A percentile compares a stretch with the other conserved stretches of the same genome.
phyloP scores from a whole-genome alignment of 2,797 vertebrate species.

The Acrossocheilus fasciatus region DNA sequence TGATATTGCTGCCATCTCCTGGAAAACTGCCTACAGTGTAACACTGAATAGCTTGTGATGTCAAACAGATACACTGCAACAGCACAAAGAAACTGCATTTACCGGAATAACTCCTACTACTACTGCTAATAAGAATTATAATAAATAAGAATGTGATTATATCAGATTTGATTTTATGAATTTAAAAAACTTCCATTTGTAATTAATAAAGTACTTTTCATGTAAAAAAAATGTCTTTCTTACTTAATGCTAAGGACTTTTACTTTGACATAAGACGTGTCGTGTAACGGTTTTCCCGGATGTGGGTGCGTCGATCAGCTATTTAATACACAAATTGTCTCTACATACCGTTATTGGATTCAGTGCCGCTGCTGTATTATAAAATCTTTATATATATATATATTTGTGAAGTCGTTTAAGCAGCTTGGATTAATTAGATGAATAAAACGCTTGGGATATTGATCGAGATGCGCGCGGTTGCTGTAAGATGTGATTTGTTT shows the following conservation, averaged over 20 bases:
- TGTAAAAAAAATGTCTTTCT: neutral
- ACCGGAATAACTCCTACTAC: neutral
- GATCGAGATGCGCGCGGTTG: neutral
- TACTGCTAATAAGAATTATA: neutral
- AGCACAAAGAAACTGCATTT: neutral
- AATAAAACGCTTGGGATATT: neutral
- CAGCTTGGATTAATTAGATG: neutral
- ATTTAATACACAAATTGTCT: neutral
- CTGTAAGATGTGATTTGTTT: conserved; percentile 27
- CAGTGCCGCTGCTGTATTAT: neutral
- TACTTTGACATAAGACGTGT: conserved; percentile 14
- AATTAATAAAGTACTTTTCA: neutral
- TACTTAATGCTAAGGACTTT: conserved; percentile 14
- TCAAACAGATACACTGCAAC: neutral
- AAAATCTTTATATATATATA: neutral
- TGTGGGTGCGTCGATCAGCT: conserved; percentile 21
- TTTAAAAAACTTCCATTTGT: neutral
- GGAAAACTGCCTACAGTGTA: neutral
- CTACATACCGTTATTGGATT: neutral
- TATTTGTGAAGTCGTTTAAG: neutral
- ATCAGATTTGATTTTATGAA: neutral
- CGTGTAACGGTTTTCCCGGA: conserved; percentile 41
- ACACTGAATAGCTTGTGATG: too few species aligned
- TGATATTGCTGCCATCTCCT: conserved; percentile 16
- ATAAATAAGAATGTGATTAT: neutral